Base-by-base conservation (phyloP, 2,888 invertebrate genomes). In the Seira sanloemensis region DNA sequence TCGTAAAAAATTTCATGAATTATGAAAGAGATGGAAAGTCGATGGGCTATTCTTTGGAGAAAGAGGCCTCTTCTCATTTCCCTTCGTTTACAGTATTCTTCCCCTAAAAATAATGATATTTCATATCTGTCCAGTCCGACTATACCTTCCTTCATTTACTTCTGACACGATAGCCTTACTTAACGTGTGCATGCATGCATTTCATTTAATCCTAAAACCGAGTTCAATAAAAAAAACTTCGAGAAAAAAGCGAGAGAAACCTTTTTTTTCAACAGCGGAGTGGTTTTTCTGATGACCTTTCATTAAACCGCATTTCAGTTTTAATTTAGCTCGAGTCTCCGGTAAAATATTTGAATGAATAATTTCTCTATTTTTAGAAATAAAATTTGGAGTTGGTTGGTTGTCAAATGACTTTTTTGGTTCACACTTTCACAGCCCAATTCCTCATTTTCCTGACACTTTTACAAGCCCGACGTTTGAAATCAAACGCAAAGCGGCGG, bases 21-120 rank as follows among this genome's bases (percentile, higher is more conserved):
- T 62, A 62, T 62, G 62, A 62, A 62, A 62, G 62, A 62, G 62
- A 62, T 62, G 62, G 62, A 62, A 62, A 62, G 62, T 62, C 62
- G 62, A 62, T 62, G 62, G 62, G 62, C 62, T 7, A 62, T n/a
- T 62, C 23, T 62, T 23, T 62, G n/a, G 12, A 37, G 12, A 37
- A 5, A 37, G 12, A 37, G 12, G 21, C 62, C 62, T 62, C 12
- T 62, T n/a, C 62, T 62, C 21, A 5, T 62, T 62, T 62, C 21
- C 21, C 21, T 62, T 21, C 21, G 4, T 62, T 62, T 62, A 16
- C 23, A 9, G 62, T 21, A 19, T 19, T 62, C 62, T 62, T 62
- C 19, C 21, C 62, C n/a, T 37, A 62, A 9, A 21, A 62, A 21
- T 62, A 62, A 62, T 62, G 62, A 19, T 62, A 21, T 23, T 62